A percentile compares a stretch with the other conserved stretches of the same genome.
Conservation (phyloP, 2,797 vertebrate genomes). For the Chrysocyon brachyurus region DNA sequence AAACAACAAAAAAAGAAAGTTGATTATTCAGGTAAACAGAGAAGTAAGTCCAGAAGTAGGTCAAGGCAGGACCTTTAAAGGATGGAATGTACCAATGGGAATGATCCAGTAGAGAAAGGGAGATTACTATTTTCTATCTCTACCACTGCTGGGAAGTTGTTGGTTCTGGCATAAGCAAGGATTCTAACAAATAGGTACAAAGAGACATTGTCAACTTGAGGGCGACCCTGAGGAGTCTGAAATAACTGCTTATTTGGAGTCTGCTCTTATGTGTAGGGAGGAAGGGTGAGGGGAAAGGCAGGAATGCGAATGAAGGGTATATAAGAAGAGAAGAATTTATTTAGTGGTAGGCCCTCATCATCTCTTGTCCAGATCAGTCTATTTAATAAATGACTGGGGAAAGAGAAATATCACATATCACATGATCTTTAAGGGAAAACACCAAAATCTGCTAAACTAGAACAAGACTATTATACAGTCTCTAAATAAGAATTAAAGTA, state of each 20-base stretch:
- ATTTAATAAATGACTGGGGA: not conserved
- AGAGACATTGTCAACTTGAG: not conserved
- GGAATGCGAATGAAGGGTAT: not conserved
- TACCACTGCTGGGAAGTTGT: not conserved
- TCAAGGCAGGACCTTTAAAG: not conserved
- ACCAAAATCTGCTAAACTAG: not conserved
- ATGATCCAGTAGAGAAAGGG: not conserved
- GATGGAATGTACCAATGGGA: not conserved
- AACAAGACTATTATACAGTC: not conserved
- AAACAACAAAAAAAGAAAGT: not conserved
- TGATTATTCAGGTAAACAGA: not conserved
- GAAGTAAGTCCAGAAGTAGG: not conserved
- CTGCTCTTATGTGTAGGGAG: not conserved
- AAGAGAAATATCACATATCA: not conserved
- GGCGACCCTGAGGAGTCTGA: not conserved
- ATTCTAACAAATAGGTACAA: not conserved
- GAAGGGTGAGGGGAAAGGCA: not conserved
- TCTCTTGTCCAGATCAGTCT: not conserved
- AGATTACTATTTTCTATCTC: not conserved
- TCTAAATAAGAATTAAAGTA: not conserved
- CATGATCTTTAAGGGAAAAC: not conserved
- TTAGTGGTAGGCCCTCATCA: not conserved
- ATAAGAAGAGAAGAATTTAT: not conserved
- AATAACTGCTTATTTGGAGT: not conserved
- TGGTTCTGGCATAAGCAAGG: not conserved